Percentiles rank a stretch among this genome's conserved stretches.
Conservation (phyloP, 2,113 vertebrate genomes). For the Cricetomys ansorgei region DNA sequence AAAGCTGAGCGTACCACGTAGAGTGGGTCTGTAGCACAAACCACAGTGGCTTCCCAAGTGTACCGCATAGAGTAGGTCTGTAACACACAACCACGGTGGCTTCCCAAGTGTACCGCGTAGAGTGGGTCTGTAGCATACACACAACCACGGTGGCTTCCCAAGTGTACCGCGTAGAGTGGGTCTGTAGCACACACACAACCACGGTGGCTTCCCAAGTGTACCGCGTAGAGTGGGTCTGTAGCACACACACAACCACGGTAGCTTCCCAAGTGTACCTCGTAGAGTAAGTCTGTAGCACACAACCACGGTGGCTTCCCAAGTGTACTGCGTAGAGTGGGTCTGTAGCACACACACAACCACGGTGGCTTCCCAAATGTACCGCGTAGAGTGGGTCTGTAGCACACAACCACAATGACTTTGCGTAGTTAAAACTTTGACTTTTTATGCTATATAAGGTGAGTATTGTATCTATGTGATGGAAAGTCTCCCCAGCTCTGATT, state of each 20-base stretch:
- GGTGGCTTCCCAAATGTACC: background rate
- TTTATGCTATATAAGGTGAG: background rate
- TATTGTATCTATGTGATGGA: background rate
- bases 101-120: background rate
- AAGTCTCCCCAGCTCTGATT: background rate
- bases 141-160: background rate
- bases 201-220: background rate
- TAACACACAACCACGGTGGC: background rate
- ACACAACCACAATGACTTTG: background rate
- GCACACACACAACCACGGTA: no score
- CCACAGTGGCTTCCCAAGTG: background rate
- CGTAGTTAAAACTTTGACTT: slow-evolving; percentile 13
- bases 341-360: background rate
- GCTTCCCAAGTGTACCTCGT: background rate
- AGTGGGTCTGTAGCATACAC: background rate
- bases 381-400: background rate
- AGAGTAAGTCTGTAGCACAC: background rate
- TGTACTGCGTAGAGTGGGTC: background rate
- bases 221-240: no score
- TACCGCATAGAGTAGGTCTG: background rate
- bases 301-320: no score
- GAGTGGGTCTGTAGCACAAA: background rate
- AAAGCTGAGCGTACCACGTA: background rate
- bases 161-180: background rate
- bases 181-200: background rate